Base-by-base conservation (phyloP, 2,888 invertebrate species). In the Melieria picta region DNA sequence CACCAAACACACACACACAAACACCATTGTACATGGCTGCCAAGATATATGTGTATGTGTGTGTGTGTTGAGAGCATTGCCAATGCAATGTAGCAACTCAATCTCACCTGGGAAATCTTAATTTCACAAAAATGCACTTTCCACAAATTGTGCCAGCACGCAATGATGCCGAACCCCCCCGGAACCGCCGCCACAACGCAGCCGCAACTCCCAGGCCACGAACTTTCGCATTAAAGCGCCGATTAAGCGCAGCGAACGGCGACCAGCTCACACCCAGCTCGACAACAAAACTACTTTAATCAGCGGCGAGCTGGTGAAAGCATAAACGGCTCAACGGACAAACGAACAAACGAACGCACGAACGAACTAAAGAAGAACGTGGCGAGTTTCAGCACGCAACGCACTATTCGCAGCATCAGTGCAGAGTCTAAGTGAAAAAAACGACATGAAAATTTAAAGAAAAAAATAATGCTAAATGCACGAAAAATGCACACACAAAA, bases 71-170 rank as follows among this genome's bases (percentile, higher is more conserved):
- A 30, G 30, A 30, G 30, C 30, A 30, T 30, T 30, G 30, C 30
- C 30, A 30, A 30, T 30, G 30, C 30, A 30, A 30, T 30, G 30
- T 30, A 3, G 16, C 4, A 55, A 55, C n/a, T 55, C 7, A 55
- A 55, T 58, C 43, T 48, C 63, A 63, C 16, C 13, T 11, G 63
- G 63, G 63, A 63, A 63, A 63, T 63, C 63, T 63, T 63, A 63
- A 63, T 63, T 63, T 48, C 43, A 10, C 5, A 30, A 30, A 57
- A 16, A 5, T 43, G 7, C 58, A 58, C 9, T 55, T 4, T 16
- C 9, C 7, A 43, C 30, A 42, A n/a, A 30, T 42, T 30, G 9
- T 7, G 30, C 30, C 30, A 30, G 30, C 30, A 30, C 30, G 30
- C 30, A 30, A 30, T 30, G 30, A 30, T 30, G 30, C 30, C 30